Conservation (phyloP, 2,797 vertebrate species). For the Gallinago stenura region DNA sequence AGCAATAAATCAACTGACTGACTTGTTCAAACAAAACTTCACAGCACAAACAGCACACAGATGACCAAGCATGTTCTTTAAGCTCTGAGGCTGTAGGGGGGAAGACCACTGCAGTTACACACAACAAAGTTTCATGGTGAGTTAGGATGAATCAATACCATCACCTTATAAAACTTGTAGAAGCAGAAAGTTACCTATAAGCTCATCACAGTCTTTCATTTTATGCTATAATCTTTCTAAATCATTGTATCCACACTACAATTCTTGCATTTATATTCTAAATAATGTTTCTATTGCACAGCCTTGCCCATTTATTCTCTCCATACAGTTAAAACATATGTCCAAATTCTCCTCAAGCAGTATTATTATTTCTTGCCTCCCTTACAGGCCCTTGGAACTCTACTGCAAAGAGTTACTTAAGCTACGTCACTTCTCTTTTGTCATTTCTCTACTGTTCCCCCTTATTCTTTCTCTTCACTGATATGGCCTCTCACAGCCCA, state of each 20-base stretch:
- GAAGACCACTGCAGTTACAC: not conserved
- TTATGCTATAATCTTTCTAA: not conserved
- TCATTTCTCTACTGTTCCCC: not conserved
- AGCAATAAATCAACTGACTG: slow-evolving; percentile 4
- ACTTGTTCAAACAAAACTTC: not conserved
- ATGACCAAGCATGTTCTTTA: not conserved
- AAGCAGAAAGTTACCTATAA: not conserved
- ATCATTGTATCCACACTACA: not conserved
- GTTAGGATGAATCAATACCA: not conserved
- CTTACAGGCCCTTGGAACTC: not conserved
- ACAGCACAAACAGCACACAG: not conserved
- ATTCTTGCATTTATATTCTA: not conserved
- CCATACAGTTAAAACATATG: not conserved
- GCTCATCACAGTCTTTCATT: not conserved
- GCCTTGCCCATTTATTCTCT: not conserved
- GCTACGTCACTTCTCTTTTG: not conserved
- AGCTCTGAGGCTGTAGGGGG: not conserved
- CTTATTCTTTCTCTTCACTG: not conserved
- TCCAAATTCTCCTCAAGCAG: not conserved
- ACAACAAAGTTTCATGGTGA: not conserved
- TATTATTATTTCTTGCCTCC: not conserved
- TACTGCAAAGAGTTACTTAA: not conserved
- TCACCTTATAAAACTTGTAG: not conserved
- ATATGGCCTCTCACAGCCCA: not conserved
- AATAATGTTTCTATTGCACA: not conserved